phyloP scores from a whole-genome alignment of 2,113 vertebrate species.

The Panurus biarmicus region DNA sequence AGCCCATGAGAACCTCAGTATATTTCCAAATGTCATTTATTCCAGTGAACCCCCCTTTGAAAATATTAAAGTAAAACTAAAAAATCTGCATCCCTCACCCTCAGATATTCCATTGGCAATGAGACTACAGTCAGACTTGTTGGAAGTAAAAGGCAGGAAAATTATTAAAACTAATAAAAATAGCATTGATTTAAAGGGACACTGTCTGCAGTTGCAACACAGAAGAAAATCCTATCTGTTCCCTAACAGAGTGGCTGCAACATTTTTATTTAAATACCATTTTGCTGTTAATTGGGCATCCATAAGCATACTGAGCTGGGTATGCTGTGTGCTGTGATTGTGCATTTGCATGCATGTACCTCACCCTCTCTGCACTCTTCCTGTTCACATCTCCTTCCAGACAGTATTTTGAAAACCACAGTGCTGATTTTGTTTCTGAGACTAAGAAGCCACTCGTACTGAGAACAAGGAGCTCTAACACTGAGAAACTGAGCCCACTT shows the following conservation, averaged over 20 bases:
- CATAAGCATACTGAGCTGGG: not conserved
- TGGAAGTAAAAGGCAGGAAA: not conserved
- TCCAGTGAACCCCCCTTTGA: not conserved
- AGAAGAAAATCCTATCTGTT: not conserved
- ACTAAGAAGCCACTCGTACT: not conserved
- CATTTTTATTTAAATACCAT: not conserved
- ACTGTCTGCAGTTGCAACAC: not conserved
- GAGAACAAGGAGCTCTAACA: constrained; percentile 5
- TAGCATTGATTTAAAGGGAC: not conserved
- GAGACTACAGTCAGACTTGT: not conserved
- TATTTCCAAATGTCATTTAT: constrained; percentile 24
- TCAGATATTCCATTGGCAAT: constrained; percentile 2
- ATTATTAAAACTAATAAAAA: not conserved
- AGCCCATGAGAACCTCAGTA: not conserved
- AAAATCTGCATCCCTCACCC: not conserved
- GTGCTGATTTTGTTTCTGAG: not conserved
- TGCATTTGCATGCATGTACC: not conserved
- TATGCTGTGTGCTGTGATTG: not conserved
- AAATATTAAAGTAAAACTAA: not conserved
- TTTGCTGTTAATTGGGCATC: not conserved
- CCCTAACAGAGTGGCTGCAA: not conserved
- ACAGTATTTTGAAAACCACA: not conserved
- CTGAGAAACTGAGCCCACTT: not conserved
- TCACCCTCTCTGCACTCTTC: not conserved
- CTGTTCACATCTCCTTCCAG: not conserved